These are phyloP conservation scores for Unio pictorum DNA, from an alignment of 2,888 invertebrate genomes.

Conservation along the genomic window DNA sequence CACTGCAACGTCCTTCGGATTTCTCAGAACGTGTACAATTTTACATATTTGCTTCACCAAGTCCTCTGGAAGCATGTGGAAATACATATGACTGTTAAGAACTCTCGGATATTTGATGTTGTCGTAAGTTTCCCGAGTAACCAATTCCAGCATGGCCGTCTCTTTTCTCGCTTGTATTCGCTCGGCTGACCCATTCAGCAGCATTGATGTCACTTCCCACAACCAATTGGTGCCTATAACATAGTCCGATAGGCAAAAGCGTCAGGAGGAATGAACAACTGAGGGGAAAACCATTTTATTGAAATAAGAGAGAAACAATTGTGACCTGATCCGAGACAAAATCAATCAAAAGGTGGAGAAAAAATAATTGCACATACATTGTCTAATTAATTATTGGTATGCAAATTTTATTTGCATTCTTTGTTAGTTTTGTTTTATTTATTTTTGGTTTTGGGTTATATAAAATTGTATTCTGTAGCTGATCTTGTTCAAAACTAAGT, in stretches of 20 bases:
- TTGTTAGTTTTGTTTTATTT: no score
- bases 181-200: slow-evolving; percentile 38
- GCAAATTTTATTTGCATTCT: no score
- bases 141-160: slow-evolving; percentile 42
- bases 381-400: no score
- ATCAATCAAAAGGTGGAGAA: no score
- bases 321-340: no score
- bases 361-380: no score
- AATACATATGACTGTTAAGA: slow-evolving; percentile 43
- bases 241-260: neutral
- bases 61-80: slow-evolving; percentile 38
- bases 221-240: slow-evolving; percentile 48
- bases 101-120: slow-evolving; percentile 38
- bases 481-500: no score
- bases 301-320: no score
- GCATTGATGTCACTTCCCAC: slow-evolving; percentile 50
- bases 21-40: slow-evolving; percentile 46
- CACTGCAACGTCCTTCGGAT: slow-evolving; percentile 51
- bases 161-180: slow-evolving; percentile 44
- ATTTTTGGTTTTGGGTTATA: no score
- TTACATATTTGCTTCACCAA: slow-evolving; percentile 33
- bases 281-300: no score
- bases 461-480: no score
- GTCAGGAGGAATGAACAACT: no score
- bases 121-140: slow-evolving; percentile 26